Evolutionary conservation across 2,113 vertebrate genomes (phyloP).

Genomic region (Neotoma lepida): DNA sequence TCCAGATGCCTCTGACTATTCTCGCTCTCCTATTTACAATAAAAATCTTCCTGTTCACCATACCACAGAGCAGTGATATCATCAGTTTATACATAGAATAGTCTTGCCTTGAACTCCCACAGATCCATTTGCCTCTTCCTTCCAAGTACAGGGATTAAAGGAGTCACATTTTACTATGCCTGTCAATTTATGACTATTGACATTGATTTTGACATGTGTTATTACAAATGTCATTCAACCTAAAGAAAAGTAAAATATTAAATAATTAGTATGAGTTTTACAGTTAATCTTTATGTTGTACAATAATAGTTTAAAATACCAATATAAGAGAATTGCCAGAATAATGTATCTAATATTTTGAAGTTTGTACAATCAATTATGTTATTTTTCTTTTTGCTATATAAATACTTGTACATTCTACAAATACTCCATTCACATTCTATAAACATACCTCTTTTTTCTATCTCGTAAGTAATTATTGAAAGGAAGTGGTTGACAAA

Average conservation of each 20-base stretch:
- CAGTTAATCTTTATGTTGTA: not conserved
- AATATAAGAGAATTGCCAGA: not conserved
- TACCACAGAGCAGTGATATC: not conserved
- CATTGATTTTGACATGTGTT: not conserved
- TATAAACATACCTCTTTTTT: not conserved
- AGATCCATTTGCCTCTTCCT: not conserved
- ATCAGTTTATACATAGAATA: not conserved
- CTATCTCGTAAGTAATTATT: not conserved
- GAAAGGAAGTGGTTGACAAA: constrained; percentile 27
- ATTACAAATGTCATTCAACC: constrained; percentile 14
- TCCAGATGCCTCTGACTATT: not conserved
- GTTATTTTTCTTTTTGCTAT: not conserved
- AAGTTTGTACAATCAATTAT: not conserved
- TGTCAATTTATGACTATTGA: not conserved
- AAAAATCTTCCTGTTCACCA: not conserved
- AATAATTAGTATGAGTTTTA: not conserved
- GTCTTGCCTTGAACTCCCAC: not conserved
- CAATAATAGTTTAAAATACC: constrained; percentile 26
- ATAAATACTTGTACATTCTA: not conserved
- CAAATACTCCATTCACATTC: not conserved
- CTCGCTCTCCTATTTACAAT: not conserved
- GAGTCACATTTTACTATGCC: not conserved
- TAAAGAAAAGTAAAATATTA: constrained; percentile 31
- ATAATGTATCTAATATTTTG: constrained; percentile 1
- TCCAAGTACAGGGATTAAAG: not conserved